Evolutionary conservation across 2,797 vertebrate species (phyloP).

Genomic region (Acropternis orthonyx): DNA sequence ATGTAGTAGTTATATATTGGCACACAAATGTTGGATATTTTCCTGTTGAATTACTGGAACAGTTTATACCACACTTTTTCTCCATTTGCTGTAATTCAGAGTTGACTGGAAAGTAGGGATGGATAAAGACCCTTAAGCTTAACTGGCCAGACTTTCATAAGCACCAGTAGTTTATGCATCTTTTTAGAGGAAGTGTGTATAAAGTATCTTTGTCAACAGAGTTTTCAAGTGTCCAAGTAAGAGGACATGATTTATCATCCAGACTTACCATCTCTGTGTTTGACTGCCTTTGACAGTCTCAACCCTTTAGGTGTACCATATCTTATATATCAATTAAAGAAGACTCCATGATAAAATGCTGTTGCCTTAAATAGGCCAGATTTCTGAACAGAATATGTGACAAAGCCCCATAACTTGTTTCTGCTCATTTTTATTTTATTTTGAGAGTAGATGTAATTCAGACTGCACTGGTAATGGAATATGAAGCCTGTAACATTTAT

Average conservation of each 20-base stretch:
- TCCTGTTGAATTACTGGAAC: neutral
- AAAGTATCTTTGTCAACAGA: neutral
- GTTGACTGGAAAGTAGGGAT: neutral
- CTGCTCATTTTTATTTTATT: slow-evolving; percentile 33
- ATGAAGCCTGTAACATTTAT: slow-evolving; percentile 29
- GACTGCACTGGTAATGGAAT: neutral
- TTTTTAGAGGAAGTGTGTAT: neutral
- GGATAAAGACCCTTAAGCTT: neutral
- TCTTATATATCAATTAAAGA: neutral
- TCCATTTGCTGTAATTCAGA: neutral
- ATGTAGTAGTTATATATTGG: neutral
- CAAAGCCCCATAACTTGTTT: neutral
- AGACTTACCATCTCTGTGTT: rapidly evolving
- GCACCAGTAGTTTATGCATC: neutral
- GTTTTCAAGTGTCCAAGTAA: neutral
- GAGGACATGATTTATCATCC: neutral
- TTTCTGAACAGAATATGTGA: neutral
- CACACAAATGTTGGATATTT: neutral
- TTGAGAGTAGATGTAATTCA: slow-evolving; percentile 1
- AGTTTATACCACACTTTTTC: neutral
- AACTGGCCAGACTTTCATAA: neutral
- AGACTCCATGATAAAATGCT: neutral
- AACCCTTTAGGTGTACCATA: neutral
- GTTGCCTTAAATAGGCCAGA: neutral
- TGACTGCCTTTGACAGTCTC: neutral